Evolutionary conservation across 1,140 invertebrate genomes (phyloP), one percentile per base, ranked within the genome.

Genomic region (Vanessa atalanta): DNA sequence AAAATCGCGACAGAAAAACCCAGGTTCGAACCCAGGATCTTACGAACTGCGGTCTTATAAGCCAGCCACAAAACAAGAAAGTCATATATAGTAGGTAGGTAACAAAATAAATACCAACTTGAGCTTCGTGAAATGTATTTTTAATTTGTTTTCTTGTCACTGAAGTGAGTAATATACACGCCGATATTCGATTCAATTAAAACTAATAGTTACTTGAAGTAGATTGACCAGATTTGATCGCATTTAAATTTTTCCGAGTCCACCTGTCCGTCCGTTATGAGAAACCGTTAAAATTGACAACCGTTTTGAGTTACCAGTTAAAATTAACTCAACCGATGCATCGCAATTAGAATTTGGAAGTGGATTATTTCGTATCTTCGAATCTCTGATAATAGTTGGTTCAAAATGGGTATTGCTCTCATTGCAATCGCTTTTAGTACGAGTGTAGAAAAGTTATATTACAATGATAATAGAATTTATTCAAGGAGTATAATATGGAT

Each of bases 211-310:
- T 47, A 75, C 63, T 69, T 43, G 12, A 75, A 76, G 72, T 80
- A 75, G 79, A 74, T 68, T 71, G 73, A 73, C 79, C 68, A 80
- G 76, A 76, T 80, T 80, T 73, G 77, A 76, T 75, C 74, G 73
- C 73, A 76, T 78, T 79, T 73, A 73, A 78, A 80, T 75, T 78
- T 80, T 75, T 80, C 79, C 69, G 66, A 76, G 53, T 75, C 76
- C 79, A 80, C 79, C 79, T 80, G 79, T 71, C 76, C 61, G 65
- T 60, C 78, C 77, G 79, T 80, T 78, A 80, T 78, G 74, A 76
- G 72, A 70, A 77, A 80, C 76, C 75, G 78, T 80, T 80, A 80
- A 79, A 75, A 78, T 80, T 75, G 76, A 73, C 73, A 80, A 78
- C 72, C 70, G 55, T 72, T 80, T 61, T 73, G 72, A 70, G 63